Evolutionary conservation across 2,888 invertebrate genomes (phyloP).

Genomic region (Philaethria dido): DNA sequence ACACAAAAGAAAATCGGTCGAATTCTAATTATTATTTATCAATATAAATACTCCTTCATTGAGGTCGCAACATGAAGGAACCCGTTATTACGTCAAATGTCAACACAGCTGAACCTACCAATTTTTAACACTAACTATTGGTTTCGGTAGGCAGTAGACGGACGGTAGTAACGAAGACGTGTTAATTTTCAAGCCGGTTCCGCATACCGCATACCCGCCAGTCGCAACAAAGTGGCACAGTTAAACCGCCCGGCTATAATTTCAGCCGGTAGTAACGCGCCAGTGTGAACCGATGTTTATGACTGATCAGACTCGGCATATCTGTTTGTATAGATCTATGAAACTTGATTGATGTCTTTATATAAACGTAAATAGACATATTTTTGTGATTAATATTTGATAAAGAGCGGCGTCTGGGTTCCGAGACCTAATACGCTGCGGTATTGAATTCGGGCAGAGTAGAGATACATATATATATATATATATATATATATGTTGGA

Average conservation of each 20-base stretch:
- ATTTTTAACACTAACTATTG: too few species aligned
- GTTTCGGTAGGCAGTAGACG: background rate
- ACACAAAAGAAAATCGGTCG: too few species aligned
- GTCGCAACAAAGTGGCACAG: slow-evolving; percentile 27
- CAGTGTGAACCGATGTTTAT: slow-evolving; percentile 12
- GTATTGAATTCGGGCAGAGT: too few species aligned
- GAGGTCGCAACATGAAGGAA: too few species aligned
- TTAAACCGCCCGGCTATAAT: slow-evolving; percentile 15
- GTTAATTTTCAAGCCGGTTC: slow-evolving; percentile 24
- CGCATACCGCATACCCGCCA: slow-evolving; percentile 18
- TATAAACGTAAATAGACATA: background rate
- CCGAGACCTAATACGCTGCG: background rate
- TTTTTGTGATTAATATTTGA: too few species aligned
- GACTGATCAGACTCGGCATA: background rate
- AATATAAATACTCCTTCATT: too few species aligned
- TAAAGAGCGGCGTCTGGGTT: too few species aligned
- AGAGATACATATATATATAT: too few species aligned
- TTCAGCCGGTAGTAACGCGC: background rate
- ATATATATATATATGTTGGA: too few species aligned
- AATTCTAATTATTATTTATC: too few species aligned
- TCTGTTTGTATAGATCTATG: background rate
- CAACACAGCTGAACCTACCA: too few species aligned
- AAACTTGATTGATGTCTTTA: background rate
- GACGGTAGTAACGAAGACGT: slow-evolving; percentile 7
- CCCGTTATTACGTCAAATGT: too few species aligned